A percentile compares a stretch with the other conserved stretches of the same genome.
Evolutionary conservation across 2,797 vertebrate genomes (phyloP).

Genomic region (Rhynchotus rufescens): DNA sequence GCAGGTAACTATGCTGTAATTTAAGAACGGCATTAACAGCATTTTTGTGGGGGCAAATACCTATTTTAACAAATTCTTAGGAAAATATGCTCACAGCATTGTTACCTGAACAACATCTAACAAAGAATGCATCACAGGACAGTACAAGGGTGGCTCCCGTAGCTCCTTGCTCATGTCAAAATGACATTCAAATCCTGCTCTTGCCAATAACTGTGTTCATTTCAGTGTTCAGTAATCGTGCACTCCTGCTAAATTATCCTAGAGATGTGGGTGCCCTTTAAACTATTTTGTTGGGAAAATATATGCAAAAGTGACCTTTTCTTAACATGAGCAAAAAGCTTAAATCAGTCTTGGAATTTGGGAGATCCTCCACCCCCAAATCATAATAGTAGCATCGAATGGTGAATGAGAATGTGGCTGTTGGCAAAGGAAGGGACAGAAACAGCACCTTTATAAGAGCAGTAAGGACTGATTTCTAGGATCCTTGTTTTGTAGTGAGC

Average conservation of each 20-base stretch:
- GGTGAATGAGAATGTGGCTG: background rate
- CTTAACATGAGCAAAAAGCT: background rate
- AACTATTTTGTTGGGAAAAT: background rate
- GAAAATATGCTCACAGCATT: background rate
- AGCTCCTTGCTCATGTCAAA: background rate
- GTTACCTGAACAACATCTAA: background rate
- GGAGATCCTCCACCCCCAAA: background rate
- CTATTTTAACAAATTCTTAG: background rate
- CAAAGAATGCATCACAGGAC: background rate
- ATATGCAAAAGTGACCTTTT: background rate
- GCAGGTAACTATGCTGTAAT: background rate
- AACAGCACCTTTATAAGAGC: background rate
- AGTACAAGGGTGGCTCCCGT: background rate
- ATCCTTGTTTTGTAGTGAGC: background rate
- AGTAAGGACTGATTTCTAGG: background rate
- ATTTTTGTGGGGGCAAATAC: background rate
- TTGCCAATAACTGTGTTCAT: background rate
- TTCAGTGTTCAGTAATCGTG: background rate
- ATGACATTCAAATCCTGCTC: background rate
- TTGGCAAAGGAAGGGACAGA: background rate
- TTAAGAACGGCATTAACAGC: background rate
- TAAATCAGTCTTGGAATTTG: background rate
- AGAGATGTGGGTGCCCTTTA: background rate
- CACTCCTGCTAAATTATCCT: background rate
- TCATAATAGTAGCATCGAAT: background rate